Conservation (phyloP, 2,797 vertebrate genomes). For the Amblyraja radiata region DNA sequence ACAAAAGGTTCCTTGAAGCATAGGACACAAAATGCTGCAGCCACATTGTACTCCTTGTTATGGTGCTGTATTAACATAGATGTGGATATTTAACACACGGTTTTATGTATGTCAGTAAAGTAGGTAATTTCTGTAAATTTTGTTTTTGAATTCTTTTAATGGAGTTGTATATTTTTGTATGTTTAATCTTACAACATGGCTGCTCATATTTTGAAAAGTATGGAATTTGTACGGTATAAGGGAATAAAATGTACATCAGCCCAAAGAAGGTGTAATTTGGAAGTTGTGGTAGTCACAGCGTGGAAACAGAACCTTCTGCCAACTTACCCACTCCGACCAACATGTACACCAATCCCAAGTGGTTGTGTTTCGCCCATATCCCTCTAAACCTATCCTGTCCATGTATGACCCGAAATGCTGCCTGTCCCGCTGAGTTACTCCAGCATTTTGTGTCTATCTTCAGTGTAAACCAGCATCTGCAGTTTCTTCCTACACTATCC, state of each 20-base stretch:
- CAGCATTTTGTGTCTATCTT: too few relatives aligned
- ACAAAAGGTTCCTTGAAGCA: neutral
- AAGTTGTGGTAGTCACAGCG: neutral
- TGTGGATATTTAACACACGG: neutral
- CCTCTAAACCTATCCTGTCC: too few relatives aligned
- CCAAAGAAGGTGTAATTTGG: neutral
- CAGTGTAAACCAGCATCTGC: too few relatives aligned
- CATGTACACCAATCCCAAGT: too few relatives aligned
- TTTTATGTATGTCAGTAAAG: conserved; percentile 7
- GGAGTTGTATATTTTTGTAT: neutral
- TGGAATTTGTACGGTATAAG: neutral
- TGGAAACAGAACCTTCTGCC: too few relatives aligned
- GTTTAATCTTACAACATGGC: neutral
- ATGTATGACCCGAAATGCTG: too few relatives aligned
- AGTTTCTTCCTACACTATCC: too few relatives aligned
- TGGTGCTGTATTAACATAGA: neutral
- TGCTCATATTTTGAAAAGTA: neutral
- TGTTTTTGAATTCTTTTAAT: neutral
- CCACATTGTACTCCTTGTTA: neutral
- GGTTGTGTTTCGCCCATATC: too few relatives aligned
- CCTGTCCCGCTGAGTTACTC: too few relatives aligned
- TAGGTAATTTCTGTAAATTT: neutral
- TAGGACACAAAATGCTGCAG: neutral
- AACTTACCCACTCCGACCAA: too few relatives aligned
- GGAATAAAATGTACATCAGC: neutral